phyloP scores from a whole-genome alignment of 2,113 vertebrate species.

The Eretmochelys imbricata region DNA sequence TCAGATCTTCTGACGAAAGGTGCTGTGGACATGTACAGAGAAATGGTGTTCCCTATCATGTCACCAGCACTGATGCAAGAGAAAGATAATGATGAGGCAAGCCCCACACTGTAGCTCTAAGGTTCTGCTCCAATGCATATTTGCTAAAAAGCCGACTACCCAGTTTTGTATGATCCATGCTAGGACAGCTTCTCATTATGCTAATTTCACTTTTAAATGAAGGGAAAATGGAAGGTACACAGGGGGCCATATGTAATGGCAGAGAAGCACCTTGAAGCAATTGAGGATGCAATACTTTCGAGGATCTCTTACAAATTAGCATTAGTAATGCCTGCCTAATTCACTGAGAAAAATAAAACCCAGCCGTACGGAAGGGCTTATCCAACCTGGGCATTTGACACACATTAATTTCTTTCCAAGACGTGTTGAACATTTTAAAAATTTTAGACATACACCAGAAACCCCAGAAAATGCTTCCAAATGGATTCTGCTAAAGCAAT shows the following conservation, averaged over 20 bases:
- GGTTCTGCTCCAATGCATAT: not conserved
- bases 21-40: not conserved
- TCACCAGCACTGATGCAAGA: not conserved
- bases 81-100: not conserved
- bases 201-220: not conserved
- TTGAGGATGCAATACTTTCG: not conserved
- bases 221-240: not conserved
- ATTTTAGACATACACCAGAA: not conserved
- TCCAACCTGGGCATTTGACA: not conserved
- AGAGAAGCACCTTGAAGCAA: not conserved
- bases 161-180: not conserved
- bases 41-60: not conserved
- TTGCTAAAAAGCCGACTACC: not conserved
- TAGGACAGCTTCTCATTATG: not conserved
- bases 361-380: not conserved
- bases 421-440: not conserved
- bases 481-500: not conserved
- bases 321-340: not conserved
- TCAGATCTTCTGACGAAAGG: not conserved
- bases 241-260: not conserved
- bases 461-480: not conserved
- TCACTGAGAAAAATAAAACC: not conserved
- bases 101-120: accelerated
- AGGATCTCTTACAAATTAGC: not conserved
- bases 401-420: not conserved